Evolutionary conservation across 30 jellyfish, hydroid and myxozoan species (phyloP).

Genomic region (Pelagia noctiluca): DNA sequence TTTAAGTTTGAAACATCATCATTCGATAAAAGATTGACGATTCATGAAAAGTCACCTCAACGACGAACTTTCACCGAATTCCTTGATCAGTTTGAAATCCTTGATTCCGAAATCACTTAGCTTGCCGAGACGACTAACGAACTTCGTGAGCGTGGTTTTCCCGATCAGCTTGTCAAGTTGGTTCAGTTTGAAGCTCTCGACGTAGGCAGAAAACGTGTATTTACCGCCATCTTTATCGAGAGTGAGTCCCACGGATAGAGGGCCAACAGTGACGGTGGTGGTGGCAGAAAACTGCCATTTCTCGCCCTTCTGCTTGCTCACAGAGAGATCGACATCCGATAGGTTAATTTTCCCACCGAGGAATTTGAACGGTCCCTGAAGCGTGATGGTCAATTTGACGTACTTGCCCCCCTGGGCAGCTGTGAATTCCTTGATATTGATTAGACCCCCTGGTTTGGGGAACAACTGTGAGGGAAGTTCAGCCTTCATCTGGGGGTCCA

Average conservation of each 20-base stretch:
- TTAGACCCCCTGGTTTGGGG: slow-evolving; percentile 61
- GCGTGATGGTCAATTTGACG: slow-evolving; percentile 37
- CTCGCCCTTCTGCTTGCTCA: slow-evolving; percentile 53
- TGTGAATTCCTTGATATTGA: slow-evolving; percentile 66
- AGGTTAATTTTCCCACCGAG: slow-evolving; percentile 57
- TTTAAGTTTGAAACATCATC: no score
- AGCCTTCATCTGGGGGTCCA: slow-evolving; percentile 68
- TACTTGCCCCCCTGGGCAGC: slow-evolving; percentile 23
- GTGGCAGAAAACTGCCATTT: slow-evolving; percentile 27
- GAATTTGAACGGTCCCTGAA: slow-evolving; percentile 69
- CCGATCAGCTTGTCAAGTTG: slow-evolving; percentile 67
- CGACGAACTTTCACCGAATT: slow-evolving; percentile 54
- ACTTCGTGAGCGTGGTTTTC: background rate
- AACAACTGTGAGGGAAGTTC: slow-evolving; percentile 70
- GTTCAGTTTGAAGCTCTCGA: slow-evolving; percentile 53
- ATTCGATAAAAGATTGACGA: no score
- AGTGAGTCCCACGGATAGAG: slow-evolving; percentile 58
- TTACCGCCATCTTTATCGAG: slow-evolving; percentile 55
- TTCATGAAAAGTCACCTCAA: no score
- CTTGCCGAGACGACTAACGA: slow-evolving; percentile 43
- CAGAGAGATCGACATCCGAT: slow-evolving; percentile 53
- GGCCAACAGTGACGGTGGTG: slow-evolving; percentile 59
- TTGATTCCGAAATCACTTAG: slow-evolving; percentile 69
- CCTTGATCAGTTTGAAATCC: slow-evolving; percentile 57
- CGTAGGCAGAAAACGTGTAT: slow-evolving; percentile 51